Conservation (phyloP, 1,140 invertebrate genomes). For the Caenorhabditis tropicalis region DNA sequence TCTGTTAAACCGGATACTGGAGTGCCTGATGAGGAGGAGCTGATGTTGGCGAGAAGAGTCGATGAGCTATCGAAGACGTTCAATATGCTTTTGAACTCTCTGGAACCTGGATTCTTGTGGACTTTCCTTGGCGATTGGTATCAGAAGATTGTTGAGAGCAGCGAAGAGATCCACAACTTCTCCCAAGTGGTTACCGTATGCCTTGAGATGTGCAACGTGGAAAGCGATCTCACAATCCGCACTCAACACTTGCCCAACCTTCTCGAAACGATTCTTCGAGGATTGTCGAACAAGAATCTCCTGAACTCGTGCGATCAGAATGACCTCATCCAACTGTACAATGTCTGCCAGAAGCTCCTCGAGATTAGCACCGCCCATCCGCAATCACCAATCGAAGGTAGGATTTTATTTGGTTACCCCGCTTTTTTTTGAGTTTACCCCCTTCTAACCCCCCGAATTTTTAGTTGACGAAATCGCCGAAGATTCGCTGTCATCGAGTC, state of each 20-base stretch:
- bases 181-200: constrained; percentile 64
- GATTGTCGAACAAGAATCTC: constrained; percentile 49
- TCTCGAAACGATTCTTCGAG: constrained; percentile 58
- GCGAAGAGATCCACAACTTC: constrained; percentile 3
- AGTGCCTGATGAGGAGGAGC: neutral
- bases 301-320: constrained; percentile 53
- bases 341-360: constrained; percentile 57
- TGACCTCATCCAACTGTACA: constrained; percentile 60
- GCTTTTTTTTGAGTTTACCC: neutral
- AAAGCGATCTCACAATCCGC: constrained; percentile 62
- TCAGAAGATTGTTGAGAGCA: neutral
- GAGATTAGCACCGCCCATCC: constrained; percentile 54
- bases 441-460: neutral
- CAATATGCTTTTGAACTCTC: constrained; percentile 83
- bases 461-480: constrained; percentile 32
- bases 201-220: constrained; percentile 62
- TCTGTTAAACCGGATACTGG: neutral
- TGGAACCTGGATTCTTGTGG: constrained; percentile 88
- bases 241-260: constrained; percentile 58
- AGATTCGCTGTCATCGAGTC: constrained; percentile 8
- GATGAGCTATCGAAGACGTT: constrained; percentile 81
- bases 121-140: constrained; percentile 78
- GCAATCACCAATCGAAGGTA: constrained; percentile 2
- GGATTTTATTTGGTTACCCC: no score
- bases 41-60: constrained; percentile 52